Conservation (phyloP, 2,888 invertebrate genomes). For the Tortrix viridana region DNA sequence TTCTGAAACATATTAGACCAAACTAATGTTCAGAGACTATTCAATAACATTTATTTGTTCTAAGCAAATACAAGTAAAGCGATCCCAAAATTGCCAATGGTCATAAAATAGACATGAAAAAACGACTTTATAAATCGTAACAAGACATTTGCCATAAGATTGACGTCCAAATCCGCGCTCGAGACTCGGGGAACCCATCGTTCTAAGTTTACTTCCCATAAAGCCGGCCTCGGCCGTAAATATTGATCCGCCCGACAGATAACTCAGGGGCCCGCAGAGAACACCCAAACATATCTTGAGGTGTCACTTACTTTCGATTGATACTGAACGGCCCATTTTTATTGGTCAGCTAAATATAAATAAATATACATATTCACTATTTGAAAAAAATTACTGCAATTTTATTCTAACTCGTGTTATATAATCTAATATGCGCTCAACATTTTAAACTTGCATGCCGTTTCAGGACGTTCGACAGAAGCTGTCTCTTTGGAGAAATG, state of each 20-base stretch:
- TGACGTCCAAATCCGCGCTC: constrained; percentile 49
- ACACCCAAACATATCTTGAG: constrained; percentile 66
- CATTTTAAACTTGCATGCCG: constrained; percentile 14
- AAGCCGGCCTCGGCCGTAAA: constrained; percentile 66
- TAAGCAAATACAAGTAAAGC: not conserved
- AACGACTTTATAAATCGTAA: constrained; percentile 49
- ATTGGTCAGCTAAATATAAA: constrained; percentile 7
- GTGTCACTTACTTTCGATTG: constrained; percentile 58
- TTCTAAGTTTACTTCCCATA: constrained; percentile 68
- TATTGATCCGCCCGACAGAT: constrained; percentile 61
- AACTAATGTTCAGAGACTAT: too few relatives aligned
- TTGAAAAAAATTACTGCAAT: too few relatives aligned
- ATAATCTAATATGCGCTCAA: too few relatives aligned
- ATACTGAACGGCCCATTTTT: constrained; percentile 39
- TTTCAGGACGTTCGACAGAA: constrained; percentile 6
- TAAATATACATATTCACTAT: not conserved
- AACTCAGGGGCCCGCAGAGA: constrained; percentile 56
- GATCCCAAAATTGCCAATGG: constrained; percentile 16
- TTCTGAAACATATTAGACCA: not conserved
- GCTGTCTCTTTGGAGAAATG: constrained; percentile 23
- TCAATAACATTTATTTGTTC: not conserved
- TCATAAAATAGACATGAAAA: constrained; percentile 29
- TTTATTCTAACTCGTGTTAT: too few relatives aligned
- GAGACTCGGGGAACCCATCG: constrained; percentile 57
- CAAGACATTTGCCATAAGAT: constrained; percentile 41